phyloP scores from a whole-genome alignment of 30 jellyfish, hydroid and myxozoan species.

The Aurelia aurita region DNA sequence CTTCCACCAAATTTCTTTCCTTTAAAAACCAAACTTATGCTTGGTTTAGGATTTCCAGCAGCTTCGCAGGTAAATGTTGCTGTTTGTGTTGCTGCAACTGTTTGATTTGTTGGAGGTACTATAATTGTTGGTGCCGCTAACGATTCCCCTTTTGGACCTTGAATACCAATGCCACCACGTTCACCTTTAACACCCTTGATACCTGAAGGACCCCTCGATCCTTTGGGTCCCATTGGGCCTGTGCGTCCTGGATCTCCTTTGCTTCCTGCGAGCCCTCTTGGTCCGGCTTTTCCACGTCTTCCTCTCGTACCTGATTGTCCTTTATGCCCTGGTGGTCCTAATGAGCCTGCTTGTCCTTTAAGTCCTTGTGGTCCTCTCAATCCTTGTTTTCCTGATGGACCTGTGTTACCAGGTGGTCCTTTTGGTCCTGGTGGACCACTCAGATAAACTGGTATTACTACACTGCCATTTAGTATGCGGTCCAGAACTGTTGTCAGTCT shows the following conservation, averaged over 20 bases:
- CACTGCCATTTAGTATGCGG: no score
- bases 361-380: no score
- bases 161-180: background rate
- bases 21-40: background rate
- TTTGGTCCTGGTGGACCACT: constrained; percentile 7
- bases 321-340: no score
- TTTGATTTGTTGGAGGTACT: constrained; percentile 22
- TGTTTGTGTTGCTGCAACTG: background rate
- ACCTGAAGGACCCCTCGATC: constrained; percentile 15
- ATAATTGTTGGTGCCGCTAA: constrained; percentile 25
- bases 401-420: no score
- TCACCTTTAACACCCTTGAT: constrained; percentile 6
- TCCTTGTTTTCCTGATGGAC: no score
- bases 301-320: background rate
- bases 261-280: constrained; percentile 5
- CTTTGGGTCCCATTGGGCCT: background rate
- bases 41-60: constrained; percentile 23
- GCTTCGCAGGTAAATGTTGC: constrained; percentile 34
- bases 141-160: constrained; percentile 23
- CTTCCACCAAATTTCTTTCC: background rate
- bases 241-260: constrained; percentile 5
- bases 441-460: background rate
- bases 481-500: background rate
- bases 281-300: constrained; percentile 22
- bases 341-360: no score